phyloP scores from a whole-genome alignment of 2,113 vertebrate species.

The Camelus bactrianus region DNA sequence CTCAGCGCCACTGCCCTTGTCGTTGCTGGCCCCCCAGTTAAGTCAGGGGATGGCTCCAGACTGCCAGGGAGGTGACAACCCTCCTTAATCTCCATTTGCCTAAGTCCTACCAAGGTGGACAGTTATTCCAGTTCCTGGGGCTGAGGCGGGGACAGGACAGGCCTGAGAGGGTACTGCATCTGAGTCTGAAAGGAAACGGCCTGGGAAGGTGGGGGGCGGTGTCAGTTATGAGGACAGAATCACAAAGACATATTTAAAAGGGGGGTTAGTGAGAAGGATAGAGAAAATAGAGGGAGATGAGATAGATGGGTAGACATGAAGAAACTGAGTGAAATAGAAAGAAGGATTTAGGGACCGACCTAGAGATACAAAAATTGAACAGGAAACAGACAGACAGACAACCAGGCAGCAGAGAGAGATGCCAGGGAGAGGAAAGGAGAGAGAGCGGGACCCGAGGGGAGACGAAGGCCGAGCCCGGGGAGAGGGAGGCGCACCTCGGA shows the following conservation, averaged over 20 bases:
- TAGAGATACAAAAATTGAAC: not conserved
- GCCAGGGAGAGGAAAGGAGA: not conserved
- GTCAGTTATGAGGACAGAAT: not conserved
- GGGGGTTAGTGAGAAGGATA: not conserved
- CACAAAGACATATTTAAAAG: not conserved
- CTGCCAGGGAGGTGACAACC: not conserved
- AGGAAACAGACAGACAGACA: not conserved
- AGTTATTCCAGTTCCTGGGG: not conserved
- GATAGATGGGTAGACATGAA: not conserved
- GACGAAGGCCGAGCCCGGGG: accelerated
- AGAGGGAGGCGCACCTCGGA: not conserved
- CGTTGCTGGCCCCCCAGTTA: not conserved
- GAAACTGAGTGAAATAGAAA: not conserved
- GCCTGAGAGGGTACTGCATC: not conserved
- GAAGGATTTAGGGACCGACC: not conserved
- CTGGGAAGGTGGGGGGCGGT: not conserved
- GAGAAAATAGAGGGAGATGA: not conserved
- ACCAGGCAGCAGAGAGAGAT: not conserved
- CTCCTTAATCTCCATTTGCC: not conserved
- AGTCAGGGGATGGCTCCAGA: not conserved
- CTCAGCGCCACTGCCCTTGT: not conserved
- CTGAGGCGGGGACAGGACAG: not conserved
- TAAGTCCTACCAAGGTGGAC: not conserved
- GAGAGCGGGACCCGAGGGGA: no score
- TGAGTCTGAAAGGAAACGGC: not conserved